Conservation (phyloP, 2,797 vertebrate species). For the Amphiprion clarkii region DNA sequence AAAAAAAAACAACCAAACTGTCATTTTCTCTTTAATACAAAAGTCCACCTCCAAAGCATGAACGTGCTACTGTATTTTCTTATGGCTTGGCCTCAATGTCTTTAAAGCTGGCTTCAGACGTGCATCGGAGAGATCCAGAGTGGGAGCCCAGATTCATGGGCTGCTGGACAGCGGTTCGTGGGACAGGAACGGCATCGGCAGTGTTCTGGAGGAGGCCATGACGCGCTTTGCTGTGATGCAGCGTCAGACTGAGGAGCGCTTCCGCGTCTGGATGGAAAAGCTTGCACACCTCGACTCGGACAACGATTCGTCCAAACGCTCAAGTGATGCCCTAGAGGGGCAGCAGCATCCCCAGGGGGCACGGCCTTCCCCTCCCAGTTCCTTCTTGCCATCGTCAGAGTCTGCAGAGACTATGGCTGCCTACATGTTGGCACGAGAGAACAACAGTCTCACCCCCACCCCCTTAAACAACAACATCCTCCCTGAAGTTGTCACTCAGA, state of each 20-base stretch:
- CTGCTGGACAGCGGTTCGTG: constrained; percentile 92
- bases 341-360: constrained; percentile 84
- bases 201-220: constrained; percentile 95
- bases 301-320: constrained; percentile 86
- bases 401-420: constrained; percentile 88
- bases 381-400: constrained; percentile 88
- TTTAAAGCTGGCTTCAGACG: constrained; percentile 96
- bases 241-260: constrained; percentile 96
- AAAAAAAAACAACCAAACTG: constrained; percentile 62
- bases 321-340: constrained; percentile 87
- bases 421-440: constrained; percentile 86
- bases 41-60: constrained; percentile 83
- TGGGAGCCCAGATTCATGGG: constrained; percentile 90
- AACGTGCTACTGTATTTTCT: constrained; percentile 86
- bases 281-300: constrained; percentile 91
- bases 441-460: constrained; percentile 78
- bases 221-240: constrained; percentile 95
- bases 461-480: constrained; percentile 87
- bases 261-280: constrained; percentile 94
- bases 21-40: constrained; percentile 80
- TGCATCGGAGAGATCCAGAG: constrained; percentile 91
- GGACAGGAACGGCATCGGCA: constrained; percentile 94
- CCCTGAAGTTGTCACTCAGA: constrained; percentile 85
- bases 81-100: constrained; percentile 94
- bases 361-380: constrained; percentile 84